Conservation (phyloP, 2,888 invertebrate genomes). For the Erannis defoliaria region DNA sequence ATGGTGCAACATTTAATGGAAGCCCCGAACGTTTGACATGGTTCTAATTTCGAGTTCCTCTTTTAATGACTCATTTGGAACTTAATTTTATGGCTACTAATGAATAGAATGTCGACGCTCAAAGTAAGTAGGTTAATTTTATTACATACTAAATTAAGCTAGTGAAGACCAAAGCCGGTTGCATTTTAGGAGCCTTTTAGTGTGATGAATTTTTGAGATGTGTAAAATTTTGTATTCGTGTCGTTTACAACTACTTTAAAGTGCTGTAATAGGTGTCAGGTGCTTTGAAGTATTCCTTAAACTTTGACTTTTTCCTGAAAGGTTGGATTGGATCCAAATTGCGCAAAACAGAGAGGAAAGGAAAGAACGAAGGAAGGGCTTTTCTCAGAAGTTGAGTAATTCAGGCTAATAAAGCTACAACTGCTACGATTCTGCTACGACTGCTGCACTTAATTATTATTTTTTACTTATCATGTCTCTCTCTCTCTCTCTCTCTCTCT, state of each 20-base stretch:
- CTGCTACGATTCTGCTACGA: too few species aligned
- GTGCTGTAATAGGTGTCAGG: background rate
- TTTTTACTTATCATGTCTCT: too few species aligned
- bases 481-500: too few species aligned
- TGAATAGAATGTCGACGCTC: slow-evolving; percentile 42
- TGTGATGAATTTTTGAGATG: slow-evolving; percentile 17
- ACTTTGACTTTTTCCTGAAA: background rate
- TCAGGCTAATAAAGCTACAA: too few species aligned
- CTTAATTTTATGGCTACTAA: slow-evolving; percentile 46
- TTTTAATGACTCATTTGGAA: slow-evolving; percentile 42
- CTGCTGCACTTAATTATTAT: too few species aligned
- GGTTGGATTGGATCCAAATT: too few species aligned
- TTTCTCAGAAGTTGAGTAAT: too few species aligned
- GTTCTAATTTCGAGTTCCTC: slow-evolving; percentile 42
- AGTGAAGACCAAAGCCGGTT: slow-evolving; percentile 24
- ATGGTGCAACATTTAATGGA: slow-evolving; percentile 43
- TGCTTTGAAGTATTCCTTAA: slow-evolving; percentile 4
- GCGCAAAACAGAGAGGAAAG: too few species aligned
- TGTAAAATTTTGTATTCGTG: slow-evolving; percentile 13
- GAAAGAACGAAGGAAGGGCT: too few species aligned
- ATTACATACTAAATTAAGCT: slow-evolving; percentile 39
- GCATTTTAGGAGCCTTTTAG: slow-evolving; percentile 30
- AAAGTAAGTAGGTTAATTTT: slow-evolving; percentile 43
- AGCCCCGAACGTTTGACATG: slow-evolving; percentile 57
- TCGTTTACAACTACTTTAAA: background rate